A percentile compares a stretch with the other conserved stretches of the same genome.
Evolutionary conservation across 1,140 invertebrate genomes (phyloP).

Genomic region (Antheraea pernyi): DNA sequence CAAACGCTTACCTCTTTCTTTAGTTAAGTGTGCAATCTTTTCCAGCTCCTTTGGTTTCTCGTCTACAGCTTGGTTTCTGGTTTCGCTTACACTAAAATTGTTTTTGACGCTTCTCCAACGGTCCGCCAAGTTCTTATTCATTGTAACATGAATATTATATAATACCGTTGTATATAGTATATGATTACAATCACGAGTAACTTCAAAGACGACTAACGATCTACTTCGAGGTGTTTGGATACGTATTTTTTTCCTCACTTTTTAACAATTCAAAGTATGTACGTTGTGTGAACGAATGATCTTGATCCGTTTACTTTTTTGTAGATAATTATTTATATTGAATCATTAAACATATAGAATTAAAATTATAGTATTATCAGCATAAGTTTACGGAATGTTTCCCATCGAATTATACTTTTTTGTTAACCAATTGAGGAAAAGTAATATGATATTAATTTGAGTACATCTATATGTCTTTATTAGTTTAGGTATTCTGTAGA

Average conservation of each 20-base stretch:
- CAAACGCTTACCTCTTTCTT: conserved; percentile 41
- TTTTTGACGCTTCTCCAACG: conserved; percentile 55
- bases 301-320: background rate
- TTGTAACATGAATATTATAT: conserved; percentile 19
- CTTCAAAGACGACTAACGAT: background rate
- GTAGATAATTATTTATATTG: too few relatives aligned
- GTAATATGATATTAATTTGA: too few relatives aligned
- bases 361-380: too few relatives aligned
- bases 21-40: conserved; percentile 36
- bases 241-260: background rate
- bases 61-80: conserved; percentile 18
- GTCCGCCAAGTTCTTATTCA: conserved; percentile 43
- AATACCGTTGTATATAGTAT: background rate
- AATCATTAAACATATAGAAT: too few relatives aligned
- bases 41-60: conserved; percentile 24
- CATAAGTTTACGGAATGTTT: too few relatives aligned
- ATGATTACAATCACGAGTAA: background rate
- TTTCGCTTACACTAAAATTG: conserved; percentile 19
- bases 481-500: too few relatives aligned
- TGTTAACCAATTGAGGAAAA: too few relatives aligned
- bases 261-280: conserved; percentile 3
- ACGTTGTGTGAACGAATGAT: background rate
- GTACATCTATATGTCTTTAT: too few relatives aligned
- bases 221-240: background rate
- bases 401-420: too few relatives aligned